Conservation (phyloP, 2,888 invertebrate species). For the Pyrrhia umbra region DNA sequence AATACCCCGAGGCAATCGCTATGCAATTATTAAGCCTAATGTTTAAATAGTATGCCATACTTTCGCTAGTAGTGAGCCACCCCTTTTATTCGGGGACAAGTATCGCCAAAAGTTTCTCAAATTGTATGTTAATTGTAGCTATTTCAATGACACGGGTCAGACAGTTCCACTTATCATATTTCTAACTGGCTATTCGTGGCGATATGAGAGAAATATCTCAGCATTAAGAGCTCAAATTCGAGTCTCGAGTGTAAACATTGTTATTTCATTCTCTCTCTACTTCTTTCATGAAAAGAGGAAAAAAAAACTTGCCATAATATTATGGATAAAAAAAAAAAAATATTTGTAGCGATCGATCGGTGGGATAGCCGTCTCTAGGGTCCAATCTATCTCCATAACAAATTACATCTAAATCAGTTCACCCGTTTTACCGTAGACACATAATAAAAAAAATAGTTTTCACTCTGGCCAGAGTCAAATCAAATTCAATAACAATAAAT, state of each 20-base stretch:
- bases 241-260: too few relatives aligned
- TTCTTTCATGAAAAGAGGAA: neutral
- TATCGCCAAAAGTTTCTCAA: constrained; percentile 8
- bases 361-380: too few relatives aligned
- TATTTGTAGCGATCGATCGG: too few relatives aligned
- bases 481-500: constrained; percentile 16
- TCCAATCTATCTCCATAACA: too few relatives aligned
- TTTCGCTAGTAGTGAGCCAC: constrained; percentile 19
- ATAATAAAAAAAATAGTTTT: too few relatives aligned
- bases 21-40: constrained; percentile 45
- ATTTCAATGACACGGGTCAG: too few relatives aligned
- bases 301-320: neutral
- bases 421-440: too few relatives aligned
- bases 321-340: neutral
- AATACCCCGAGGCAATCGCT: constrained; percentile 20
- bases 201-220: neutral
- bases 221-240: too few relatives aligned
- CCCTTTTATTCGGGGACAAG: constrained; percentile 3
- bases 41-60: constrained; percentile 14
- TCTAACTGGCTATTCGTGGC: neutral
- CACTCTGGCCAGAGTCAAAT: too few relatives aligned
- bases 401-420: too few relatives aligned
- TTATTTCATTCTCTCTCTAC: neutral
- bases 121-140: constrained; percentile 16
- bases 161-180: too few relatives aligned